Conservation (phyloP, 2,797 vertebrate species). For the Coregonus sp. region DNA sequence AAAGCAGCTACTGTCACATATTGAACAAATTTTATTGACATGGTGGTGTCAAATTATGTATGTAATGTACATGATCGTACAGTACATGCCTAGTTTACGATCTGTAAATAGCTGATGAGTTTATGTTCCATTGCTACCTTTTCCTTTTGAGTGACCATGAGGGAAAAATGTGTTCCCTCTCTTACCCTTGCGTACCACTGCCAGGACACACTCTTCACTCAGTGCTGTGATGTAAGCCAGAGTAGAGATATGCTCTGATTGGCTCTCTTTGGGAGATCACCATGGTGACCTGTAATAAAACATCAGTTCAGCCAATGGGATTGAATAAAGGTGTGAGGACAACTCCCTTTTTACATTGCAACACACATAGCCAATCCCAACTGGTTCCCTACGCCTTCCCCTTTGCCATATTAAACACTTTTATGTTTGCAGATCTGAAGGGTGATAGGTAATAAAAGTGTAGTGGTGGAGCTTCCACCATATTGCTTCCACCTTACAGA, state of each 20-base stretch:
- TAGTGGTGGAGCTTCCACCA: background rate
- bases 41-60: background rate
- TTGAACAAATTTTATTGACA: background rate
- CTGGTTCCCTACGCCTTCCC: background rate
- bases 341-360: background rate
- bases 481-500: background rate
- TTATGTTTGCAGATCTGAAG: background rate
- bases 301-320: conserved; percentile 15
- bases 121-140: background rate
- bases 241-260: conserved; percentile 18
- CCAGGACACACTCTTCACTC: conserved; percentile 7
- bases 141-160: background rate
- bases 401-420: background rate
- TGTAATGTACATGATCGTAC: background rate
- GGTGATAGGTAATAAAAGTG: background rate
- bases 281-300: conserved; percentile 39
- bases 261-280: conserved; percentile 20
- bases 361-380: background rate
- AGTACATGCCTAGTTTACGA: background rate
- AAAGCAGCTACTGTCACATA: background rate
- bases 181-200: background rate
- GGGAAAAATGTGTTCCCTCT: background rate
- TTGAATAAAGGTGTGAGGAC: conserved; percentile 23
- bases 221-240: conserved; percentile 9
- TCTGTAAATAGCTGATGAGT: background rate